Base-by-base conservation (phyloP, 1,140 invertebrate genomes). In the Rhyacophila brunnea region DNA sequence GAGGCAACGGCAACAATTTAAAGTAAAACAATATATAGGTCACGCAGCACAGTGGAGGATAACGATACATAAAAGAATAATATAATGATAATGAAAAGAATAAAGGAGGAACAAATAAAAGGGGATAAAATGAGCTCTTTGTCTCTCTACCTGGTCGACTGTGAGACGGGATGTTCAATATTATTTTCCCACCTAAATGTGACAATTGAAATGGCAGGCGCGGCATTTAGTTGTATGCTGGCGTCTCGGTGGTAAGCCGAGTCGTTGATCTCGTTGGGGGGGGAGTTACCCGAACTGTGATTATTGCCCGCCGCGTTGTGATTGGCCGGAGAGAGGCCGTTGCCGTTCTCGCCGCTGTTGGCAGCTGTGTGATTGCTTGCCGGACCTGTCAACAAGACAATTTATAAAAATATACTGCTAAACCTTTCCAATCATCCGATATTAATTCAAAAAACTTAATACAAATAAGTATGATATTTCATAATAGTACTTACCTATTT, bases 151-250 rank as follows among this genome's bases (percentile, higher is more conserved):
- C 83, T 85, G 60, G 58, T 58, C 34, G 54, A 65, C 58, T 61
- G 58, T 60, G 61, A 58, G 82, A 78, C 79, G 70, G 75, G 79
- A 77, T 77, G 73, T 74, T 78, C 70, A 74, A 77, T 77, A 80
- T 78, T 78, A 75, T 77, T 77, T 75, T 78, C 87, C 84, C 87
- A 90, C 88, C 88, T 91, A 88, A 91, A 90, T 78, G 88, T 91
- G 79, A 91, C 88, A 76, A 90, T 87, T 75, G 87, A 90, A 70
- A 90, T 84, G 60, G 88, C 87, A 66, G 89, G 88, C 69, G 86
- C 86, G 63, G 77, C 76, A 70, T 85, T 84, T 60, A 83, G 78
- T 70, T 82, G 71, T 68, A 81, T 69, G 78, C 81, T 68, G 74
- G 75, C 73, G 80, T 83, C 72, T 68, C 79, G 72, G 42, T 71